A percentile compares a stretch with the other conserved stretches of the same genome.
Evolutionary conservation across 2,888 invertebrate species (phyloP).

Genomic region (Laothoe populi): DNA sequence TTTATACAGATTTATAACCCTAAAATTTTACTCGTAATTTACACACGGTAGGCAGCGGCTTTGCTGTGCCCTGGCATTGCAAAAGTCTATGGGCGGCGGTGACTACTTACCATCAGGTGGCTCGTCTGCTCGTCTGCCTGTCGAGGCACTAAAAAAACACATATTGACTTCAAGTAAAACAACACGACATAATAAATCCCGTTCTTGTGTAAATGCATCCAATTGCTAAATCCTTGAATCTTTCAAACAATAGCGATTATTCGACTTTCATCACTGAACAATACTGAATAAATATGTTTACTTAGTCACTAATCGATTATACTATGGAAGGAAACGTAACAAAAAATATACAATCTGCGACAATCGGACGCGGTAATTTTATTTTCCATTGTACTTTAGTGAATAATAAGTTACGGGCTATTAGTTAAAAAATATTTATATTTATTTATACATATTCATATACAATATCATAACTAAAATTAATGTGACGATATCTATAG

Average conservation of each 20-base stretch:
- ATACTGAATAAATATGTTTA: slow-evolving; percentile 16
- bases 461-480: background rate
- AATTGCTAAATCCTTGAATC: slow-evolving; percentile 15
- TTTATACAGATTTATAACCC: too few species aligned
- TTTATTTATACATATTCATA: background rate
- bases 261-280: slow-evolving; percentile 4
- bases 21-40: too few species aligned
- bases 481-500: background rate
- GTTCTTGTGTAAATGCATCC: background rate
- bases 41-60: too few species aligned
- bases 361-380: background rate
- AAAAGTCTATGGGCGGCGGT: too few species aligned
- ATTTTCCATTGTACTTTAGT: slow-evolving; percentile 14
- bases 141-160: too few species aligned
- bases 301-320: slow-evolving; percentile 5
- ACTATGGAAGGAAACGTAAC: slow-evolving; percentile 3
- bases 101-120: too few species aligned
- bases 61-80: too few species aligned
- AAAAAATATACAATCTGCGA: slow-evolving; percentile 1
- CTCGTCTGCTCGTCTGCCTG: too few species aligned
- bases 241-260: slow-evolving; percentile 10
- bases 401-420: background rate
- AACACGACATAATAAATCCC: too few species aligned
- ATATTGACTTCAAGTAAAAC: too few species aligned
- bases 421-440: background rate